These are phyloP conservation scores for Campylomormyrus tamandua DNA, from an alignment of 2,113 vertebrate genomes.

Conservation along the genomic window DNA sequence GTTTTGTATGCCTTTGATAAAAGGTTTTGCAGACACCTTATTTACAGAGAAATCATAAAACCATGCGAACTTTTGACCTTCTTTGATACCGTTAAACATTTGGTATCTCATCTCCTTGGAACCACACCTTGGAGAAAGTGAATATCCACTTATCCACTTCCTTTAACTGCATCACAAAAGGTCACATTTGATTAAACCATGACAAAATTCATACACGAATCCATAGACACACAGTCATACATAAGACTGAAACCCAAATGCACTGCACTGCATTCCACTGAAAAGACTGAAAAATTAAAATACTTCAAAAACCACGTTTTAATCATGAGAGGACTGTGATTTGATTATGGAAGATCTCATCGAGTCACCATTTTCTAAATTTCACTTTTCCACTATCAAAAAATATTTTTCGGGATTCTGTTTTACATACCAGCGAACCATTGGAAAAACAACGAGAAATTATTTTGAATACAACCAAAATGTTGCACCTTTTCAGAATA, in stretches of 20 bases:
- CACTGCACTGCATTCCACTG: neutral
- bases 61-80: neutral
- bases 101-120: neutral
- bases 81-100: neutral
- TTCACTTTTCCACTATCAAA: neutral
- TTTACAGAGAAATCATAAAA: constrained; percentile 3
- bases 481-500: neutral
- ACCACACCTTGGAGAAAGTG: neutral
- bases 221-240: neutral
- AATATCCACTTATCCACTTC: neutral
- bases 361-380: neutral
- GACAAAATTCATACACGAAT: neutral
- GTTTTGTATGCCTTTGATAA: neutral
- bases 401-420: neutral
- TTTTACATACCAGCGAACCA: neutral
- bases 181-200: neutral
- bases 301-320: neutral
- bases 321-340: neutral
- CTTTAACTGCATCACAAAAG: neutral
- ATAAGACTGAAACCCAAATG: neutral
- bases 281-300: neutral
- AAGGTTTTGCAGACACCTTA: neutral
- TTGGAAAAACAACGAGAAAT: neutral
- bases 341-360: neutral
- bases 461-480: neutral